phyloP scores from a whole-genome alignment of 2,888 invertebrate species.

The Acheta domesticus region DNA sequence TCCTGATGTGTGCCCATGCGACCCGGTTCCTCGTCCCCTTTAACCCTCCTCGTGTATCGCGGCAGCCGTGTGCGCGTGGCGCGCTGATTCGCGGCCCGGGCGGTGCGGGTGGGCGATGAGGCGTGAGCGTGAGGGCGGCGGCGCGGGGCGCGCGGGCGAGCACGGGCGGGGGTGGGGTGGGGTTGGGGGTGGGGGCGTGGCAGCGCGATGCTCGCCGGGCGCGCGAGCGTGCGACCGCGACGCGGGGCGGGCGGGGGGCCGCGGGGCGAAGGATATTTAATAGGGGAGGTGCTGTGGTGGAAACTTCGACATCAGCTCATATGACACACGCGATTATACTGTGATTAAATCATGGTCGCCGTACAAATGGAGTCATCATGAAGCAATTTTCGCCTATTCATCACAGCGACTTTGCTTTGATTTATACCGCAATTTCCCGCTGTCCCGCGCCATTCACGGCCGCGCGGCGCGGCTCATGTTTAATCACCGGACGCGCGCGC shows the following conservation, averaged over 20 bases:
- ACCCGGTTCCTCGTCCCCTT: no score
- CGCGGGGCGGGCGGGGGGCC: background rate
- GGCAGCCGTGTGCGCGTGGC: no score
- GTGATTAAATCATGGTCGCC: conserved; percentile 18
- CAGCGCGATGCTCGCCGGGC: no score
- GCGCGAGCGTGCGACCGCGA: no score
- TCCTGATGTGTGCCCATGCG: no score
- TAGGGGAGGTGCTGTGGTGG: conserved; percentile 18
- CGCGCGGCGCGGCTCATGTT: background rate
- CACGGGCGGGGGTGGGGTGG: no score
- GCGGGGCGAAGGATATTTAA: background rate
- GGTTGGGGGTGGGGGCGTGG: no score
- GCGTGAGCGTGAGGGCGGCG: no score
- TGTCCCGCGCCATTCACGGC: conserved; percentile 18
- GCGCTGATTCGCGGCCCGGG: no score
- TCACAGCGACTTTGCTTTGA: conserved; percentile 18
- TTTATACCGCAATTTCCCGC: conserved; percentile 9
- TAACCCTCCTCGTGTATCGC: no score
- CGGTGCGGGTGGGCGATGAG: no score
- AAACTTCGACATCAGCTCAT: conserved; percentile 18
- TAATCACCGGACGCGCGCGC: background rate
- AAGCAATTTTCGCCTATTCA: conserved; percentile 11
- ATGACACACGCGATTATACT: conserved; percentile 18
- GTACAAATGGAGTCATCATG: conserved; percentile 18
- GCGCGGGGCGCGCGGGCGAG: no score